Conservation (phyloP, 2,113 vertebrate genomes). For the Triplophysa tibetana region DNA sequence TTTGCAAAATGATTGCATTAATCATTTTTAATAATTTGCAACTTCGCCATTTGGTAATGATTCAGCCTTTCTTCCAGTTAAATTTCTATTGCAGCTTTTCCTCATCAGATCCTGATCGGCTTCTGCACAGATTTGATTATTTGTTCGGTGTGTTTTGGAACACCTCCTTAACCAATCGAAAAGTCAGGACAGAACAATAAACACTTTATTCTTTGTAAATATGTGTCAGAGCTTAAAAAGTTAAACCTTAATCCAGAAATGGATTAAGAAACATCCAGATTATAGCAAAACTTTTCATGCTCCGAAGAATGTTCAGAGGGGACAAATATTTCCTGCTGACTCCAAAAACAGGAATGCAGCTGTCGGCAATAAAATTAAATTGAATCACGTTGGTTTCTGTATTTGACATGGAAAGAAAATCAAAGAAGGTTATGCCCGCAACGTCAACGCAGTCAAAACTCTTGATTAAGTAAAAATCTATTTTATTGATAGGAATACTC, state of each 20-base stretch:
- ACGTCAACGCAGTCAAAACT: constrained; percentile 19
- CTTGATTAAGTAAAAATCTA: constrained; percentile 8
- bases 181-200: constrained; percentile 3
- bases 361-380: constrained; percentile 30
- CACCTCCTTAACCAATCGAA: background rate
- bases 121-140: background rate
- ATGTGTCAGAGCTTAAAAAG: constrained; percentile 31
- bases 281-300: constrained; percentile 29
- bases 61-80: background rate
- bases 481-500: constrained; percentile 19
- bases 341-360: constrained; percentile 22
- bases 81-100: background rate
- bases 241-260: constrained; percentile 45
- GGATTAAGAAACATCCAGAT: constrained; percentile 26
- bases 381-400: background rate
- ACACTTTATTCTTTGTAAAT: constrained; percentile 25
- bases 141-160: constrained; percentile 26
- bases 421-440: constrained; percentile 41
- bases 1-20: background rate
- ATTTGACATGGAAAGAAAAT: constrained; percentile 44
- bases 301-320: constrained; percentile 27
- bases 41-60: background rate
- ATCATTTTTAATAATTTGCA: background rate
- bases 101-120: constrained; percentile 28
- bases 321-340: constrained; percentile 45